A percentile compares a stretch with the other conserved stretches of the same genome.
phyloP scores from a whole-genome alignment of 2,113 vertebrate genomes.

The Scytalopus superciliaris region DNA sequence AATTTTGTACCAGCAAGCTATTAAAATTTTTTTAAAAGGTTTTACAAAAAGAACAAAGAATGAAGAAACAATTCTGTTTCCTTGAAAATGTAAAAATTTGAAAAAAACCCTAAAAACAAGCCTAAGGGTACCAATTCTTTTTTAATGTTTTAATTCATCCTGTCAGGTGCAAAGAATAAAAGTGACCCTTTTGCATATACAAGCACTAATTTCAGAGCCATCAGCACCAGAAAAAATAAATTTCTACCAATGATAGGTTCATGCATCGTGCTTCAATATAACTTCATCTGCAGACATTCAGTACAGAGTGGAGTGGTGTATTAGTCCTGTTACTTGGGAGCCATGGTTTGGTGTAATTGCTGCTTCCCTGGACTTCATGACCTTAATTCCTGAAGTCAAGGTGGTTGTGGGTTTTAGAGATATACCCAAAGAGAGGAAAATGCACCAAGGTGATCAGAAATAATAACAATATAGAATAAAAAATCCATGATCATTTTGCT shows the following conservation, averaged over 20 bases:
- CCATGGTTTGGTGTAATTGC: background rate
- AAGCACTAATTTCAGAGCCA: background rate
- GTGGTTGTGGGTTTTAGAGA: background rate
- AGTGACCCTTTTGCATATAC: background rate
- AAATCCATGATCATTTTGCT: background rate
- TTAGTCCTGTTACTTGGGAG: background rate
- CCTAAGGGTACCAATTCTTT: no score
- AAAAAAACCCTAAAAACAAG: rapidly evolving
- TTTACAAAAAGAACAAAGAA: background rate
- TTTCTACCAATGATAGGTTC: background rate
- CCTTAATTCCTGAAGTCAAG: background rate
- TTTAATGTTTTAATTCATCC: background rate
- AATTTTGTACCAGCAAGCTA: background rate
- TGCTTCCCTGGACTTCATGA: background rate
- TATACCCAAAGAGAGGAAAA: background rate
- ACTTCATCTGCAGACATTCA: background rate
- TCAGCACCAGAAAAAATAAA: background rate
- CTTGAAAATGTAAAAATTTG: background rate
- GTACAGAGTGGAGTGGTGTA: background rate
- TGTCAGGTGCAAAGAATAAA: background rate
- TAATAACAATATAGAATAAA: background rate
- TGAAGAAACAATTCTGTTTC: background rate
- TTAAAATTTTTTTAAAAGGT: background rate
- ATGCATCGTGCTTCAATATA: background rate
- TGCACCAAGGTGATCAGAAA: background rate